Evolutionary conservation across 2,797 vertebrate species (phyloP), one percentile per base, ranked within the genome.

Genomic region (Notoglanidium macrostoma): DNA sequence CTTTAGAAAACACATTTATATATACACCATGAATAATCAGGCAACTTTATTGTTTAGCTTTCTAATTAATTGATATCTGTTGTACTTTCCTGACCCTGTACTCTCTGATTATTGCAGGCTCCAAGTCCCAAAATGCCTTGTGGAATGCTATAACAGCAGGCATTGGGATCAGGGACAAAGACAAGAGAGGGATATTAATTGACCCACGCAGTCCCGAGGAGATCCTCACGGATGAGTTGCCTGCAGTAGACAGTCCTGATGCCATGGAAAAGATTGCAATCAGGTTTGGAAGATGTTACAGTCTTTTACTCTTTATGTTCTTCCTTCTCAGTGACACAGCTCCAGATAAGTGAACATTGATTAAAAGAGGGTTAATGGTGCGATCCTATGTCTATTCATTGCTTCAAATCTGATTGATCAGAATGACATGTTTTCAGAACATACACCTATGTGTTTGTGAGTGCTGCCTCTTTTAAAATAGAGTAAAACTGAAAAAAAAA

Each of bases 121-220:
- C 97, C 86, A 96, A 96, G 90, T 98, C 97, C 40, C 97, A 98
- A 93, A 98, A 97, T 94, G 96, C 95, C 80, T 91, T 98, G 40
- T 96, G 96, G 96, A 97, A 96, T 10, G 93, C 95, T 70, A 92
- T 95, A 88, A 95, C 95, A 0, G 91, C 96, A 0, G 95, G 94
- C 5, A 91, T 95, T 78, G 96, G 94, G 61, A 90, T 95, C 89
- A 96, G 95, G 87, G 96, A 96, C 91, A 96, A 94, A 63, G 93
- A 96, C 54, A 95, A 95, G 89, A 94, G 95, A 0, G 95, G 92
- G 1, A 96, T 96, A 61, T 68, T 94, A 84, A 94, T 90, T 0
- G 97, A 98, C 88, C 94, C 94, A 0, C 95, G 96, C 19, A 95
- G 94, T 59, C 95, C 96, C 0, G 97, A 98, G 90, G 97, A 99